Conservation (phyloP, 2,113 vertebrate genomes). For the Rhineura floridana region DNA sequence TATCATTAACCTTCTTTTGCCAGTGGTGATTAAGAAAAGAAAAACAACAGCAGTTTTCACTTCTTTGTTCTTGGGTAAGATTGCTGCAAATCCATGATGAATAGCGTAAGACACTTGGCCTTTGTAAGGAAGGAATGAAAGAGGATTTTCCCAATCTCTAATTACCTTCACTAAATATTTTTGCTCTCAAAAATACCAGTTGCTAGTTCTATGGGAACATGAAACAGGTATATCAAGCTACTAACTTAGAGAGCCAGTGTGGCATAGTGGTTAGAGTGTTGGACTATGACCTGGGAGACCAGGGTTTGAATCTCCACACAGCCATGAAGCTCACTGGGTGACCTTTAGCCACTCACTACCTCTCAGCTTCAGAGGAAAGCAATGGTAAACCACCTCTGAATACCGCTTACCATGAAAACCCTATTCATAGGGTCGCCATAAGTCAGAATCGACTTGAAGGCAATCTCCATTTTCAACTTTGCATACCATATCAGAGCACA, state of each 20-base stretch:
- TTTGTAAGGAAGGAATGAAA: constrained; percentile 33
- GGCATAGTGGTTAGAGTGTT: too few species aligned
- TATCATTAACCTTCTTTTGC: constrained; percentile 47
- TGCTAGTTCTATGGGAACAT: accelerated
- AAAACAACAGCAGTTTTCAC: constrained; percentile 34
- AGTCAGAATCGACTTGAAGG: too few species aligned
- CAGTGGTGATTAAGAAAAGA: constrained; percentile 38
- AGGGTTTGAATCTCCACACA: too few species aligned
- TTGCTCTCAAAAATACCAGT: constrained; percentile 25
- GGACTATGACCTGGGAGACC: too few species aligned
- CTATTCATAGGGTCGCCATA: too few species aligned
- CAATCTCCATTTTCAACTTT: neutral
- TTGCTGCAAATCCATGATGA: neutral
- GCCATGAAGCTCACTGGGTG: too few species aligned
- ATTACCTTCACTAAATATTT: constrained; percentile 6
- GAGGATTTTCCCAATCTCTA: constrained; percentile 19
- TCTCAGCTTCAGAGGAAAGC: too few species aligned
- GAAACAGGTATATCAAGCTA: neutral
- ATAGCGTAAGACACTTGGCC: neutral
- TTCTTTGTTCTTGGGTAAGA: constrained; percentile 24
- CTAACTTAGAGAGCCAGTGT: too few species aligned
- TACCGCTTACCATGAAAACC: too few species aligned
- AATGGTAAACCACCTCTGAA: too few species aligned
- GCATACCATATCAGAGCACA: neutral
- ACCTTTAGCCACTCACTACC: too few species aligned